Conservation (phyloP, 2,888 invertebrate genomes). For the Taenaris catops region DNA sequence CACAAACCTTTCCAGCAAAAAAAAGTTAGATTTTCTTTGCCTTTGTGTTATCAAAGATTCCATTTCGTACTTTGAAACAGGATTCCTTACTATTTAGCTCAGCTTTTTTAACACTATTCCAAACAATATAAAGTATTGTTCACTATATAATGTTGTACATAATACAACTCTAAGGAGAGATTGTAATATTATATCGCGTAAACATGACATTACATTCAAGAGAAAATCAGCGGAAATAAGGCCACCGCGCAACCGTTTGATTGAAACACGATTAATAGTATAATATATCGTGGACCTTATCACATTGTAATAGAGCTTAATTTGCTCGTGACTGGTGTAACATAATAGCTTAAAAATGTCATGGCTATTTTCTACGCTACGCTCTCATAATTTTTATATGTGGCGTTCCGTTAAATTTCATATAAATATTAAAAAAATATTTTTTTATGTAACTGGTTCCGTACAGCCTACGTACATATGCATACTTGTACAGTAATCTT, state of each 20-base stretch:
- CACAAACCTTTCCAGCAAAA: slow-evolving; percentile 3
- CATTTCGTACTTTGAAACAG: neutral
- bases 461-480: too few relatives aligned
- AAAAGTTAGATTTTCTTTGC: neutral
- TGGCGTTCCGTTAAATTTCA: slow-evolving; percentile 5
- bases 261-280: slow-evolving; percentile 16
- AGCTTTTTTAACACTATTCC: too few relatives aligned
- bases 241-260: slow-evolving; percentile 18
- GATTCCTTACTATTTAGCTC: too few relatives aligned
- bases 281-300: slow-evolving; percentile 3
- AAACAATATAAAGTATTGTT: too few relatives aligned
- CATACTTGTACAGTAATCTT: too few relatives aligned
- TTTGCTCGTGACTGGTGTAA: slow-evolving; percentile 3
- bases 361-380: slow-evolving; percentile 17
- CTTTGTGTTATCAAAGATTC: neutral
- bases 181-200: neutral
- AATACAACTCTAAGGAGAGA: neutral
- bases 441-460: neutral
- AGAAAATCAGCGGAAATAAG: slow-evolving; percentile 24
- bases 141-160: too few relatives aligned
- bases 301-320: slow-evolving; percentile 3
- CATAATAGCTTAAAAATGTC: slow-evolving; percentile 11
- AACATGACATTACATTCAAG: slow-evolving; percentile 5
- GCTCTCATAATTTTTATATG: slow-evolving; percentile 18
- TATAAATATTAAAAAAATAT: slow-evolving; percentile 1